Conservation (phyloP, 2,888 invertebrate species). For the Autographa gamma region DNA sequence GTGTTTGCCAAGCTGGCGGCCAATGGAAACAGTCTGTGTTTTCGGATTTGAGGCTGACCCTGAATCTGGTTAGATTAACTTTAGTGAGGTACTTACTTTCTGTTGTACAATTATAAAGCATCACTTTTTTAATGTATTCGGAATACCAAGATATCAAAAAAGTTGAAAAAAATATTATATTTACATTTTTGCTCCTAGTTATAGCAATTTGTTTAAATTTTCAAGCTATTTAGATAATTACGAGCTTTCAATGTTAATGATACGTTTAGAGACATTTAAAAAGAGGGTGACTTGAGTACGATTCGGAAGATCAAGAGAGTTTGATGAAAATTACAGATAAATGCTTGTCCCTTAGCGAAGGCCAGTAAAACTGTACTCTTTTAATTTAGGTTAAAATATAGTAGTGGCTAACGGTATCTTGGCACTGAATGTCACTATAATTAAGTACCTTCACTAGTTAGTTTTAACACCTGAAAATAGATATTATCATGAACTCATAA, state of each 20-base stretch:
- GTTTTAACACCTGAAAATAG: too few relatives aligned
- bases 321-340: background rate
- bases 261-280: background rate
- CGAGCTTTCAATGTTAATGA: background rate
- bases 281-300: background rate
- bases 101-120: background rate
- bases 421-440: too few relatives aligned
- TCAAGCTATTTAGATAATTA: background rate
- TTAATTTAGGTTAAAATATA: too few relatives aligned
- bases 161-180: background rate
- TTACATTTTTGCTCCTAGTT: background rate
- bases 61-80: constrained; percentile 9
- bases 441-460: too few relatives aligned
- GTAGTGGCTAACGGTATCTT: too few relatives aligned
- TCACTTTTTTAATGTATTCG: too few relatives aligned
- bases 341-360: background rate
- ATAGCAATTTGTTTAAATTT: background rate
- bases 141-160: too few relatives aligned
- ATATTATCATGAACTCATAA: too few relatives aligned
- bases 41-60: constrained; percentile 8
- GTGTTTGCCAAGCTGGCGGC: constrained; percentile 40
- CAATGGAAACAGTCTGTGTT: constrained; percentile 8
- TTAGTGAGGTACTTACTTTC: background rate
- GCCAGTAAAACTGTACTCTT: too few relatives aligned
- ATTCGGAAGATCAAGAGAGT: background rate